phyloP scores from a whole-genome alignment of 2,888 invertebrate genomes.

The Pheosia tremula region DNA sequence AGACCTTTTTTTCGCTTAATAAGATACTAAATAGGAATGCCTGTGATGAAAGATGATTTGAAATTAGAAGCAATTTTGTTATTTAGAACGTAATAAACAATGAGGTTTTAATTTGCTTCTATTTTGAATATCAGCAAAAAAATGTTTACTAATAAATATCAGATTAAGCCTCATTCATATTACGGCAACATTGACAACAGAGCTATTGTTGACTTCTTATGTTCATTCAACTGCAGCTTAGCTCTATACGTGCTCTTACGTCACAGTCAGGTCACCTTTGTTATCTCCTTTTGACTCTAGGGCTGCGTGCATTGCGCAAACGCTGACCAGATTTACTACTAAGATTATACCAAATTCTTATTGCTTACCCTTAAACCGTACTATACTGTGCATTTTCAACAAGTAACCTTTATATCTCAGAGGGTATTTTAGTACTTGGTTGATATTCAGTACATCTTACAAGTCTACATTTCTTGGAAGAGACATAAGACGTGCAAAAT shows the following conservation, averaged over 20 bases:
- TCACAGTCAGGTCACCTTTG: too few species aligned
- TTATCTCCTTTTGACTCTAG: too few species aligned
- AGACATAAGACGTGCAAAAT: background rate
- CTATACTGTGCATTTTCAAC: too few species aligned
- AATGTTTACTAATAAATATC: background rate
- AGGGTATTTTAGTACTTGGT: background rate
- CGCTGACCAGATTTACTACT: too few species aligned
- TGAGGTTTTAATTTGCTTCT: constrained; percentile 14
- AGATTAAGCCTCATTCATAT: background rate
- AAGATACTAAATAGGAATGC: constrained; percentile 41
- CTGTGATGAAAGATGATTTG: constrained; percentile 53
- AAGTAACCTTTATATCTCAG: too few species aligned
- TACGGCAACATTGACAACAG: background rate
- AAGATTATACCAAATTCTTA: too few species aligned
- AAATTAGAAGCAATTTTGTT: constrained; percentile 50
- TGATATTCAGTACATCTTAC: background rate
- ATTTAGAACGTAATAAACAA: constrained; percentile 35
- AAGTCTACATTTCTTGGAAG: constrained; percentile 2
- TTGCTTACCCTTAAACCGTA: too few species aligned
- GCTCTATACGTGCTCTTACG: too few species aligned
- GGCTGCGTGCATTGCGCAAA: too few species aligned
- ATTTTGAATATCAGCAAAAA: background rate
- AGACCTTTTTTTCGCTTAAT: constrained; percentile 55
- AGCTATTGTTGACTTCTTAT: background rate
- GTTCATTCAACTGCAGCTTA: background rate